Base-by-base conservation (phyloP, 2,113 vertebrate genomes). In the Etheostoma spectabile region DNA sequence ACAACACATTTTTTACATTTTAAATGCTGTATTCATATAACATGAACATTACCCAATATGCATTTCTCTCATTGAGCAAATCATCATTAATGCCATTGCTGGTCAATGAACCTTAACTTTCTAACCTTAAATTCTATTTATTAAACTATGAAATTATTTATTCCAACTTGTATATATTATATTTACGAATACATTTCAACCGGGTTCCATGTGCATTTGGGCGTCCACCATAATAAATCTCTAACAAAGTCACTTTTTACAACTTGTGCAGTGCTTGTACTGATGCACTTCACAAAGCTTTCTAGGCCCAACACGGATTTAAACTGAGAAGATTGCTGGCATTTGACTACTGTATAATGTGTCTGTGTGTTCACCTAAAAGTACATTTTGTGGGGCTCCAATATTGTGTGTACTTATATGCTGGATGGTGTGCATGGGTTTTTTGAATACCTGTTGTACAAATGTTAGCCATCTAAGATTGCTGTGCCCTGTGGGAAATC, bases 401-500 rank as follows among this genome's bases (percentile, higher is more conserved):
- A 66, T 68, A 38, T 51, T 38, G 16, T 63, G 16, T 69, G 33
- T 71, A 16, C 12, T 4, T 24, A 22, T 7, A 21, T 45, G 1
- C 38, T 27, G 27, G 42, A 48, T 27, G 24, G 14, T 1, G 21
- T 63, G 13, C 3, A 3, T 62, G 13, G 35, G 2, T 73, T n/a
- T 24, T n/a, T 15, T 56, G 3, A 51, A 55, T 48, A 38, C 19
- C 19, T 45, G 30, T 22, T 71, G 16, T 19, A 13, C 6, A 16
- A 46, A 18, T 53, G 3, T 27, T 38, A 55, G 14, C 18, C 21
- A 30, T 74, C n/a, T 30, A 18, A n/a, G 6, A 61, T 53, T 16
- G 6, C 27, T 63, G 3, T 56, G 65, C 30, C 85, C 74, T 35
- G 2, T 27, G 87, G 84, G 81, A 67, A 52, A 73, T 62, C 22